Base-by-base conservation (phyloP, 1,140 invertebrate species). In the Bombus affinis region DNA sequence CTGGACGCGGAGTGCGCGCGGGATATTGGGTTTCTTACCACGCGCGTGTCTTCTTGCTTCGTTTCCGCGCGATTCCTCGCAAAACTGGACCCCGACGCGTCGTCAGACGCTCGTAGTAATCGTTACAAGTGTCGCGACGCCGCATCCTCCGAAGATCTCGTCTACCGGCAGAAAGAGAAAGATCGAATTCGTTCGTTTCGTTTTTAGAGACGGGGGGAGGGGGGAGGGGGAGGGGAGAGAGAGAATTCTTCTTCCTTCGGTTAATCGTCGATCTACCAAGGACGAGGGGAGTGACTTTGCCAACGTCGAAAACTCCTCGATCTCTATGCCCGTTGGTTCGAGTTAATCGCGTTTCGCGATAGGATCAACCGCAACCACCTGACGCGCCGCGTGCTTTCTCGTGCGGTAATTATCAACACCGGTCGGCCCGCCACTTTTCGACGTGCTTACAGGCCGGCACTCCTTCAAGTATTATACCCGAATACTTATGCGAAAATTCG, bases 321-420 rank as follows among this genome's bases (percentile, higher is more conserved):
- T 47, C 13, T 57, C 68, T n/a, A 39, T 22, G 39, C 22, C 22
- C 12, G 37, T 18, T 39, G 22, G 44, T 28, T n/a, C 35, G 12
- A 35, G 83, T 79, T 72, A 85, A 85, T 85, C 77, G 77, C 68
- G 35, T 80, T 84, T 82, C 84, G 57, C 76, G 53, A 87, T 88
- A 80, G 68, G 72, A 82, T 81, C 68, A 59, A 71, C 76, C 62
- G 66, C 81, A 66, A 77, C 73, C 81, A 89, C 85, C 83, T 82
- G 78, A 77, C 86, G 81, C 44, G 35, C 47, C 42, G 57, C 76
- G 71, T 76, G 66, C 74, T 25, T 71, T 79, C 68, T 71, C 73
- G 80, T 39, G 66, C 78, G 75, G 62, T 71, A 83, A 79, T 81
- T 79, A 86, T 77, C 81, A 25, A 39, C 39, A n/a, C 44, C 57